Conservation (phyloP, 2,888 invertebrate genomes). For the Drosophila eohydei region DNA sequence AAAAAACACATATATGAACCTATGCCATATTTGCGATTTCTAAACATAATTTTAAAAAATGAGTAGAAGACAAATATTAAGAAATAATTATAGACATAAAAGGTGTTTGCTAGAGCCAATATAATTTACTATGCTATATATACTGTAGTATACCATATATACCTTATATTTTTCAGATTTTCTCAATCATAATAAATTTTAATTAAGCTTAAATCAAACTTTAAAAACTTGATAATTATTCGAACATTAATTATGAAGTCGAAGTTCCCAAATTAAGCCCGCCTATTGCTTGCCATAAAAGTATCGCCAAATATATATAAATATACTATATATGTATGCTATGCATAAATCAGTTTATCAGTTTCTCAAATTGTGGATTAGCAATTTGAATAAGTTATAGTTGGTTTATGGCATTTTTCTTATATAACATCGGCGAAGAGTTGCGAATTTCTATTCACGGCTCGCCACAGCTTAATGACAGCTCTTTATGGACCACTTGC, state of each 20-base stretch:
- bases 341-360: not conserved
- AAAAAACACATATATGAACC: not conserved
- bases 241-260: not conserved
- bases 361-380: slow-evolving; percentile 35
- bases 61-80: not conserved
- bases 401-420: slow-evolving; percentile 37
- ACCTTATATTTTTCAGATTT: not conserved
- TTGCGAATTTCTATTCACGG: slow-evolving; percentile 51
- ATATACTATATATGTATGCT: not conserved
- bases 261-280: not conserved
- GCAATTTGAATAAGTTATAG: slow-evolving; percentile 46
- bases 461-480: slow-evolving; percentile 50
- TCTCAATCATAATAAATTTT: not conserved
- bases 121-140: too few species aligned
- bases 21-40: not conserved
- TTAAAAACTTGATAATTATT: not conserved
- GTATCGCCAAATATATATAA: not conserved
- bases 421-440: slow-evolving; percentile 52
- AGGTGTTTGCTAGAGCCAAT: too few species aligned
- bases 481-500: slow-evolving; percentile 66
- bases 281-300: slow-evolving; percentile 4
- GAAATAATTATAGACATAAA: not conserved
- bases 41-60: not conserved
- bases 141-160: too few species aligned
- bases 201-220: not conserved